Percentiles rank a stretch among this genome's conserved stretches.
Evolutionary conservation across 1,140 invertebrate species (phyloP).

Genomic region (Pseudomyrmex gracilis): DNA sequence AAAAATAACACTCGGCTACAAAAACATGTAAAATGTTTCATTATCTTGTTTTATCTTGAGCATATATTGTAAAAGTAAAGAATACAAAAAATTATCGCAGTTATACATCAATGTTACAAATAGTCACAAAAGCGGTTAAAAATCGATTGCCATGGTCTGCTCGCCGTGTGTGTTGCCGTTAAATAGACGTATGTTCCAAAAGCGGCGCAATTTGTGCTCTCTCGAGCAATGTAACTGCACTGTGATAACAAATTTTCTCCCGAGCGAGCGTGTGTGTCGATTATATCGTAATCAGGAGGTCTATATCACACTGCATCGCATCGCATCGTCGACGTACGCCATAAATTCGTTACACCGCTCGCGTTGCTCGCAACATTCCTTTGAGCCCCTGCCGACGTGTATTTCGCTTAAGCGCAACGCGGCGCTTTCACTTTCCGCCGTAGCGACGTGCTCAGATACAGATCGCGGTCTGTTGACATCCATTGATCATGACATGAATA

Average conservation of each 20-base stretch:
- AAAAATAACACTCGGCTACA: not conserved
- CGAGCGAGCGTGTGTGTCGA: not conserved
- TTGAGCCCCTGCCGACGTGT: slow-evolving; percentile 35
- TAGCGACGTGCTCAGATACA: slow-evolving; percentile 71
- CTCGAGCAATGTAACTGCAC: not conserved
- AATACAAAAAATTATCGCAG: no score
- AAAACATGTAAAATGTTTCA: no score
- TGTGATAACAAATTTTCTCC: not conserved
- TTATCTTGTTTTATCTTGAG: no score
- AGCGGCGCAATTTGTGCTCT: not conserved
- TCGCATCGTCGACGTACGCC: not conserved
- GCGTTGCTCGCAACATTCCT: slow-evolving; percentile 22
- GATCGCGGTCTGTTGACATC: slow-evolving; percentile 78
- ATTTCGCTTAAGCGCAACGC: slow-evolving; percentile 43
- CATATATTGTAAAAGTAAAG: no score
- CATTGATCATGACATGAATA: slow-evolving; percentile 81
- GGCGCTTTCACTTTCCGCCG: slow-evolving; percentile 71
- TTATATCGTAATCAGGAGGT: slow-evolving; percentile 5
- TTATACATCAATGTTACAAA: not conserved
- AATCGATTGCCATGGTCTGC: not conserved
- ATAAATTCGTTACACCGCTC: slow-evolving; percentile 26
- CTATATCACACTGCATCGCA: not conserved
- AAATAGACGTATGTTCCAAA: not conserved
- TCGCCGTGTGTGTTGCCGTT: not conserved
- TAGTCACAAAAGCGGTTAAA: not conserved